Percentiles rank a stretch among this genome's conserved stretches.
Evolutionary conservation across 2,113 vertebrate species (phyloP).

Genomic region (Myotis davidii): DNA sequence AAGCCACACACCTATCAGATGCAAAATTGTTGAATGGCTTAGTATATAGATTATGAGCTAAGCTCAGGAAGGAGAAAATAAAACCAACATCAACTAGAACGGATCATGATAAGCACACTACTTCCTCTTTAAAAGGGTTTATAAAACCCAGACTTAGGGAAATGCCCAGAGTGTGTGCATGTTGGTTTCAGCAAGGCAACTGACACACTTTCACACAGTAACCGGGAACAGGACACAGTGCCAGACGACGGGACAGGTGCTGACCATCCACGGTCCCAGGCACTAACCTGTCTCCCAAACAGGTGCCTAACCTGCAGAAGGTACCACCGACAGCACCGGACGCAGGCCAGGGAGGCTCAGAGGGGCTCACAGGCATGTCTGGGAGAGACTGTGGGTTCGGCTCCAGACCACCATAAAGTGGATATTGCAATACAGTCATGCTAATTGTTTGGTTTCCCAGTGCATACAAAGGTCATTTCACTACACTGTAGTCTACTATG

Average conservation of each 20-base stretch:
- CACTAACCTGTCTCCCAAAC: neutral
- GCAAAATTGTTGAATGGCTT: neutral
- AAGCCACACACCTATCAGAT: neutral
- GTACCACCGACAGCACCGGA: neutral
- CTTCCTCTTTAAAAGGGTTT: neutral
- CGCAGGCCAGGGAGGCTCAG: neutral
- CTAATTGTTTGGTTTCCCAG: neutral
- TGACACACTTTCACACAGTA: neutral
- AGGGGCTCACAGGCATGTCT: neutral
- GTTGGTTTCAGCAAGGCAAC: neutral
- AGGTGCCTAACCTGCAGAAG: neutral
- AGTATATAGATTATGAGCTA: neutral
- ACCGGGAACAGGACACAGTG: neutral
- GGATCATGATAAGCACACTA: neutral
- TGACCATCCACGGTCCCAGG: neutral
- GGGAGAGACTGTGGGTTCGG: neutral
- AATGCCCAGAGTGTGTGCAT: neutral
- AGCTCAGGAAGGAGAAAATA: neutral
- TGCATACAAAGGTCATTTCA: neutral
- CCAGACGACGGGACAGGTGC: neutral
- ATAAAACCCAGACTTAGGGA: neutral
- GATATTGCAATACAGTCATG: neutral
- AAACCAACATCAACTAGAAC: neutral
- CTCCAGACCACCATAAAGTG: neutral
- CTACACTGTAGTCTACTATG: neutral